Evolutionary conservation across 2,888 invertebrate genomes (phyloP).

Genomic region (Thecophora atra): DNA sequence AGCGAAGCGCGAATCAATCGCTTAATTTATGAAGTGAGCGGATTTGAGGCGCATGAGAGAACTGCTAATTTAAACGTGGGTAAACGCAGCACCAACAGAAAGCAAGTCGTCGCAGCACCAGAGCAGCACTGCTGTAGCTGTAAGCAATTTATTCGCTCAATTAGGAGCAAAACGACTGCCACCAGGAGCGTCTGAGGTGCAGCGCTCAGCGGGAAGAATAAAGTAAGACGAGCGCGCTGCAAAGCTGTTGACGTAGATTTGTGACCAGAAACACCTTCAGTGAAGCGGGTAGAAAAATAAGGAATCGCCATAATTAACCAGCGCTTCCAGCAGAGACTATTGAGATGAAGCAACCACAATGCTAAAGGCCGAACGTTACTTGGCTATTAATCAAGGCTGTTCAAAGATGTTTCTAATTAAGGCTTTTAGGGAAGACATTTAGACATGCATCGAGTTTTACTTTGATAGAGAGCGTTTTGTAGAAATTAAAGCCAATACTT

Average conservation of each 20-base stretch:
- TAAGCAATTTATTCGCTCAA: conserved; percentile 21
- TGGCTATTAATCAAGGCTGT: conserved; percentile 14
- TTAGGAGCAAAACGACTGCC: conserved; percentile 10
- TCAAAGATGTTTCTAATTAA: conserved; percentile 17
- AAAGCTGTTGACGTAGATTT: conserved; percentile 17
- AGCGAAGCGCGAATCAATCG: conserved; percentile 23
- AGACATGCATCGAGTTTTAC: background rate
- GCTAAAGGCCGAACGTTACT: background rate
- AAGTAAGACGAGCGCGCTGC: background rate
- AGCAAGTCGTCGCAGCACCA: background rate
- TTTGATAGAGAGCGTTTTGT: background rate
- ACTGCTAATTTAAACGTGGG: conserved; percentile 18
- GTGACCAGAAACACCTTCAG: conserved; percentile 21
- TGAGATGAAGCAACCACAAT: background rate
- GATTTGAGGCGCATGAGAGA: conserved; percentile 19
- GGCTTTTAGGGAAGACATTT: conserved; percentile 13
- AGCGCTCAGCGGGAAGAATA: no score
- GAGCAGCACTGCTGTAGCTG: background rate
- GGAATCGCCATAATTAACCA: conserved; percentile 27
- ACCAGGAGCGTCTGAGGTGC: background rate
- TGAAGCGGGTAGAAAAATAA: conserved; percentile 28
- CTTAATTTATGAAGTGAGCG: conserved; percentile 31
- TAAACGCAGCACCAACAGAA: conserved; percentile 1
- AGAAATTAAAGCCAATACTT: background rate
- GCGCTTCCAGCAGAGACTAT: background rate